A percentile compares a stretch with the other conserved stretches of the same genome.
These are phyloP conservation scores for Sanderia malayensis DNA, from an alignment of 30 jellyfish, hydroid and myxozoan species.

Conservation along the genomic window DNA sequence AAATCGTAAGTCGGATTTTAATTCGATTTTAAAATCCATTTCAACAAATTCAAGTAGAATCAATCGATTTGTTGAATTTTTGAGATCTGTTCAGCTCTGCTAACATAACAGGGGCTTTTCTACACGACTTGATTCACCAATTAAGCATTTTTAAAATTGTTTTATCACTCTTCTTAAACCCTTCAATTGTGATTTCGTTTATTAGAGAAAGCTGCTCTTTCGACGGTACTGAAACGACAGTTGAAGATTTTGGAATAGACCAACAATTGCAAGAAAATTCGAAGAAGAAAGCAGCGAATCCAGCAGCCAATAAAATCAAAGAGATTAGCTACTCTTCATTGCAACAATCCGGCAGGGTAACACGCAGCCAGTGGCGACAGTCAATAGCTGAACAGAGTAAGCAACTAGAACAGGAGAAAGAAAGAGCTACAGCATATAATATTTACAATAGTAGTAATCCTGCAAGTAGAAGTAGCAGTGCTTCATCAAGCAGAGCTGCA, in stretches of 20 bases:
- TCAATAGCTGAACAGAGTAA: constrained; percentile 22
- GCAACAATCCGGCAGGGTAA: constrained; percentile 42
- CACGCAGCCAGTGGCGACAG: constrained; percentile 74
- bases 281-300: constrained; percentile 41
- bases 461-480: background rate
- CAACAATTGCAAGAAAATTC: constrained; percentile 11
- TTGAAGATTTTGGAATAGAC: background rate
- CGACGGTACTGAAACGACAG: too few species aligned
- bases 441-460: background rate
- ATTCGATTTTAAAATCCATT: too few species aligned
- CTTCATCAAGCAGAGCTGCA: background rate
- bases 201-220: too few species aligned
- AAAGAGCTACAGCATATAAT: background rate
- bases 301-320: background rate
- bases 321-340: constrained; percentile 27
- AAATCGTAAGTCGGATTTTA: too few species aligned
- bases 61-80: too few species aligned
- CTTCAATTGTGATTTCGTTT: too few species aligned
- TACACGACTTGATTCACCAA: too few species aligned
- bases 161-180: too few species aligned
- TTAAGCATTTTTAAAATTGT: too few species aligned
- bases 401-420: background rate
- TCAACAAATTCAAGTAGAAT: too few species aligned
- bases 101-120: too few species aligned
- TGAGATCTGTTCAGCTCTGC: too few species aligned